Base-by-base conservation (phyloP, 2,797 vertebrate genomes). In the Thamnophis elegans region DNA sequence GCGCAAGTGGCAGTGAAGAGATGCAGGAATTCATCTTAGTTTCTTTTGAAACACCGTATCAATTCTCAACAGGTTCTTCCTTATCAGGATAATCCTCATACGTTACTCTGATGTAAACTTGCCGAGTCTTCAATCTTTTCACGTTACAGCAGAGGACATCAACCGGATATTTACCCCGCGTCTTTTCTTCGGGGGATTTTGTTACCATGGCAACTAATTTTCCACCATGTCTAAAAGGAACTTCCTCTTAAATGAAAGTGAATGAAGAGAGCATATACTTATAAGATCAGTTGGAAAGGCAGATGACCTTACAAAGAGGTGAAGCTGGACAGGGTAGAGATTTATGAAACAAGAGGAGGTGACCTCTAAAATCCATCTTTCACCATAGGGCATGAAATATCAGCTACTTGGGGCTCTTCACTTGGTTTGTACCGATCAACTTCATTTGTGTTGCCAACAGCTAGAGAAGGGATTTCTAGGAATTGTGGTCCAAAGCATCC, bases 1-100 rank as follows among this genome's bases (percentile, higher is more conserved):
- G 94, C 96, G 97, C 97, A 97, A 95, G 96, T 93, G 95, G 96
- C 95, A 0, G 54, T 82, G 47, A 82, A 96, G 96, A 97, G 97
- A 97, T 97, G 20, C 95, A 97, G 97, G 97, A 97, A 97, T 97
- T 97, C 96, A 97, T 97, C 94, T 12, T 95, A 97, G 95, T 95
- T 94, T 96, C 96, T 97, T 97, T 95, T 96, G 94, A 95, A 94
- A 87, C 65, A 42, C 78, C 94, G 95, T 90, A 22, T 54, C 9
- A 28, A 65, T 0, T 42, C 0, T 0, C 58, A 32, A 73, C 82
- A 20, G 90, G 54, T 47, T 0, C 56, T 1, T 0, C 0, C 58
- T 93, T 56, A 54, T 1, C 42, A n/a, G 89, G 90, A 59, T 2
- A 0, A 9, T 78, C 73, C 68, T 9, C 54, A 25, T 10, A 2